Evolutionary conservation across 23 tunicate genomes (phyloP).

Genomic region (Clavelina lepadiformis): DNA sequence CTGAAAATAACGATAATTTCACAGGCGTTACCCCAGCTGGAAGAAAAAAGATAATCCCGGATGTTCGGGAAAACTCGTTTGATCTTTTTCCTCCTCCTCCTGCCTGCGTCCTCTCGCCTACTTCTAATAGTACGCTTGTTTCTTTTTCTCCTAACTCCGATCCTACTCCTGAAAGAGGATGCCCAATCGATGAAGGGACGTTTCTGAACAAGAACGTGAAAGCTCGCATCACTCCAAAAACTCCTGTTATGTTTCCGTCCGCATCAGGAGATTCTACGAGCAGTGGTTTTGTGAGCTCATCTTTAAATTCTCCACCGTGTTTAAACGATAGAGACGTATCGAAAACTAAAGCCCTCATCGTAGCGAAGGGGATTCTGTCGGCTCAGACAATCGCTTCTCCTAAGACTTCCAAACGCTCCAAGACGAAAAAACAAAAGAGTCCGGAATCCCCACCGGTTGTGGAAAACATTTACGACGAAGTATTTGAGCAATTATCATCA

Average conservation of each 20-base stretch:
- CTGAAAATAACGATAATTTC: background rate
- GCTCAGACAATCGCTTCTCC: slow-evolving; percentile 44
- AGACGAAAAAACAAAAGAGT: slow-evolving; percentile 34
- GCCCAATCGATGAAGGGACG: too few relatives aligned
- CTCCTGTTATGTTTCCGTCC: slow-evolving; percentile 11
- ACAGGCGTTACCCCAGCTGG: background rate
- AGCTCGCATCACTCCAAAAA: too few relatives aligned
- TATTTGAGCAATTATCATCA: background rate
- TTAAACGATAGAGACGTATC: background rate
- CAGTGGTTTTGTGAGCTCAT: slow-evolving; percentile 68
- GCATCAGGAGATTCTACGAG: slow-evolving; percentile 53
- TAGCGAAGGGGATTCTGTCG: slow-evolving; percentile 61
- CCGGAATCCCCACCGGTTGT: too few relatives aligned
- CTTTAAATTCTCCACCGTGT: slow-evolving; percentile 21
- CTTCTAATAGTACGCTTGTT: too few relatives aligned
- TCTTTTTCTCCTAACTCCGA: too few relatives aligned
- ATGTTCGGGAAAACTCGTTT: background rate
- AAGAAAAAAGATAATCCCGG: background rate
- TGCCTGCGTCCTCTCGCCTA: slow-evolving; percentile 13
- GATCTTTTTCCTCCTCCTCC: background rate
- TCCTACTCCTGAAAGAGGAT: too few relatives aligned
- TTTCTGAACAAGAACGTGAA: too few relatives aligned
- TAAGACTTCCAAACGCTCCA: slow-evolving; percentile 2
- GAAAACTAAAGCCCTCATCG: slow-evolving; percentile 34
- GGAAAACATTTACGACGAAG: slow-evolving; percentile 11